Conservation (phyloP, 2,113 vertebrate genomes). For the Callaeas wilsoni region DNA sequence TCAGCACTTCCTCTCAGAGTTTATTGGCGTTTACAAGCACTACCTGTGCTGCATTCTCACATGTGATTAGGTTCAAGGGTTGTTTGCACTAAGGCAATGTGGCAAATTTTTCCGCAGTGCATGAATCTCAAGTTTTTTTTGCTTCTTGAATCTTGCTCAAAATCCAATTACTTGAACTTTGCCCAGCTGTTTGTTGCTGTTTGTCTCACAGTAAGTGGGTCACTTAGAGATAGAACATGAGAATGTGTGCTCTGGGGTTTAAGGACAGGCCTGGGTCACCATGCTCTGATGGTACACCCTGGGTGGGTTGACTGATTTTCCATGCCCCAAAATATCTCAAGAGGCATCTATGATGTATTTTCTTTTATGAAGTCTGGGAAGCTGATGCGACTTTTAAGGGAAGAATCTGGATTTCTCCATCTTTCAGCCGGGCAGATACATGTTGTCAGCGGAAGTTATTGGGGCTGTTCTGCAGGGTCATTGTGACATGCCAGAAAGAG, state of each 20-base stretch:
- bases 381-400: neutral
- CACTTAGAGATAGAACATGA: neutral
- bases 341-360: neutral
- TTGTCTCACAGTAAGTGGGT: neutral
- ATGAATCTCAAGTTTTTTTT: neutral
- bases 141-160: neutral
- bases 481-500: neutral
- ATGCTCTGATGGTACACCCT: neutral
- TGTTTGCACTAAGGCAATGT: neutral
- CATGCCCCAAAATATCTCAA: neutral
- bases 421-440: neutral
- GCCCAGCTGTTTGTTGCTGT: neutral
- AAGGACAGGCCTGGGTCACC: neutral
- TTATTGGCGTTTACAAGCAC: neutral
- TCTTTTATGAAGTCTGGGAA: neutral
- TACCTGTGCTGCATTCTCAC: neutral
- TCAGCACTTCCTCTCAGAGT: neutral
- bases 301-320: neutral
- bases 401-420: neutral
- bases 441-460: accelerated
- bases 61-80: neutral
- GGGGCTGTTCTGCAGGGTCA: neutral
- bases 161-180: neutral
- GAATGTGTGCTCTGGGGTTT: neutral
- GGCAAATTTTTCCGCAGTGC: neutral